Evolutionary conservation across 2,113 vertebrate species (phyloP).

Genomic region (Ptilorrhoa leucosticta): DNA sequence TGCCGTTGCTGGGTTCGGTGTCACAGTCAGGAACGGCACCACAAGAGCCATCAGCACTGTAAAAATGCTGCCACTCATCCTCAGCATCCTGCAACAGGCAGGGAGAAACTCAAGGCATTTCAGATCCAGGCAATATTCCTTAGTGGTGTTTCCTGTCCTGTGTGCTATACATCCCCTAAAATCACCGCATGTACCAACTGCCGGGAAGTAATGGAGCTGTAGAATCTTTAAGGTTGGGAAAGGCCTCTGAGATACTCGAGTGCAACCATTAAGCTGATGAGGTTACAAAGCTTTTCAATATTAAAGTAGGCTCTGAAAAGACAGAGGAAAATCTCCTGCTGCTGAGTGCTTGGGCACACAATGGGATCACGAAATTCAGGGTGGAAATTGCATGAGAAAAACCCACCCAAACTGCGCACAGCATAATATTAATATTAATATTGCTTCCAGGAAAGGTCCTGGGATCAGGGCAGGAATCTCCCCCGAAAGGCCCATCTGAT

Average conservation of each 20-base stretch:
- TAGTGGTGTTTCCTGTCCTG: neutral
- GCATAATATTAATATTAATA: neutral
- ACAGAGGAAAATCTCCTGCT: neutral
- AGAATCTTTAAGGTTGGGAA: neutral
- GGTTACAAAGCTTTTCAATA: neutral
- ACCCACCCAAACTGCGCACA: too few species aligned
- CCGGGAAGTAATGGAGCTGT: neutral
- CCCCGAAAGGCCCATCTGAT: neutral
- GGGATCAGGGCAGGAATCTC: neutral
- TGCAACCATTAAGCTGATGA: neutral
- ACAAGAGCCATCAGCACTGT: neutral
- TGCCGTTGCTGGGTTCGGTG: accelerated
- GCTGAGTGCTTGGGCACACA: neutral
- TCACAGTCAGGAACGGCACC: neutral
- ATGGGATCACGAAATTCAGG: neutral
- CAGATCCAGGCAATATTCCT: neutral
- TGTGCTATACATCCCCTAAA: neutral
- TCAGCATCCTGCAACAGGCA: neutral
- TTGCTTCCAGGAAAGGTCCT: neutral
- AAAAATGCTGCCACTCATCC: neutral
- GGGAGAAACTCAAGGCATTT: neutral
- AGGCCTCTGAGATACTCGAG: neutral
- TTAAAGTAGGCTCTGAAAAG: neutral
- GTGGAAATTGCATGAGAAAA: neutral
- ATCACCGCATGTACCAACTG: neutral